These are phyloP conservation scores for Onychomys leucogaster DNA, from an alignment of 2,797 vertebrate species.

Conservation along the genomic window DNA sequence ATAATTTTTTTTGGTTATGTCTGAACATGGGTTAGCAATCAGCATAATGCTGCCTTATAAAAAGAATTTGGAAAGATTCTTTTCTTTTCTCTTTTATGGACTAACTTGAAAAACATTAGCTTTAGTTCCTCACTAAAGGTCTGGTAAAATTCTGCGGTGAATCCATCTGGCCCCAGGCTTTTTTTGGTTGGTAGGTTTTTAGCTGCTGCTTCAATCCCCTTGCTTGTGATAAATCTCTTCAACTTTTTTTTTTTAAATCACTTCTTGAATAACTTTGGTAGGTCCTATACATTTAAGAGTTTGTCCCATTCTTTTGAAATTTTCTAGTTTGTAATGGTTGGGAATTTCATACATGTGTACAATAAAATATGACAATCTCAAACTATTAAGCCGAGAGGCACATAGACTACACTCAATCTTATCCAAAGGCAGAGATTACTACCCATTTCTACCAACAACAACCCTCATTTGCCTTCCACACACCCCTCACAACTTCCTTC, in stretches of 20 bases:
- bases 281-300: background rate
- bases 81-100: background rate
- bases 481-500: background rate
- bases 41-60: background rate
- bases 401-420: background rate
- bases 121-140: background rate
- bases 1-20: background rate
- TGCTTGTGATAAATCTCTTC: background rate
- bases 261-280: background rate
- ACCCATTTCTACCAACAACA: background rate
- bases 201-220: background rate
- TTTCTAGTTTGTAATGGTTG: background rate
- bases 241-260: background rate
- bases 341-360: background rate
- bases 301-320: background rate
- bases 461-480: background rate
- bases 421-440: background rate
- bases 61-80: constrained; percentile 20
- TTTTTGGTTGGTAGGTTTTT: background rate
- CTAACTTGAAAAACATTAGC: background rate
- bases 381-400: background rate
- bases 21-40: background rate
- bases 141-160: background rate
- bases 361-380: background rate
- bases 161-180: constrained; percentile 7